phyloP scores from a whole-genome alignment of 2,888 invertebrate genomes.

The Cheilosia vulpina region DNA sequence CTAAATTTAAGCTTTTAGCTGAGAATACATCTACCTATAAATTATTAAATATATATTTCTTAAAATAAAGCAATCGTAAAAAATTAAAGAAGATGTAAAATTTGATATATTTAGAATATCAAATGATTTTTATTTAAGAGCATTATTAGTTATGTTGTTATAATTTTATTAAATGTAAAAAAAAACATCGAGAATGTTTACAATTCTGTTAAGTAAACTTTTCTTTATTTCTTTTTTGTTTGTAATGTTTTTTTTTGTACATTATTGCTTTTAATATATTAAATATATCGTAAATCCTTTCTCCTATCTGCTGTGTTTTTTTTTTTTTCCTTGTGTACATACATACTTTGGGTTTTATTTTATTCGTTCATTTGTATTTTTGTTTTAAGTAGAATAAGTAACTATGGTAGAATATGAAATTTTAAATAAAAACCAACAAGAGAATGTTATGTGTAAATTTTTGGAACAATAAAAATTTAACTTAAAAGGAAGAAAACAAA shows the following conservation, averaged over 20 bases:
- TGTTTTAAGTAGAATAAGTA: conserved; percentile 54
- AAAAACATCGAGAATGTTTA: not conserved
- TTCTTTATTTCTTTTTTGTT: conserved; percentile 1
- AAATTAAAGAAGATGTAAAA: conserved; percentile 37
- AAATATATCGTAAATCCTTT: not conserved
- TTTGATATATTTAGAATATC: conserved; percentile 70
- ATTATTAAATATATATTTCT: conserved; percentile 58
- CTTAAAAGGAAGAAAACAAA: conserved; percentile 35
- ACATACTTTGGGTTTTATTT: conserved; percentile 19
- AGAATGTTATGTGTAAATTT: conserved; percentile 67
- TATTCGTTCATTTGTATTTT: conserved; percentile 12
- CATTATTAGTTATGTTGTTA: conserved; percentile 20
- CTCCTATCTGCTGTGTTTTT: conserved; percentile 31
- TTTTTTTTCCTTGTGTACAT: conserved; percentile 11
- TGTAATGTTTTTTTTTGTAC: not conserved
- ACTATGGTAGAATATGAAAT: conserved; percentile 72
- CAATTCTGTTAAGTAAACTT: not conserved
- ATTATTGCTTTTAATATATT: not conserved
- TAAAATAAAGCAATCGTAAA: conserved; percentile 48
- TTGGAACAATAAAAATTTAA: conserved; percentile 70
- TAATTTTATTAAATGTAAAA: not conserved
- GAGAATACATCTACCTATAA: conserved; percentile 46
- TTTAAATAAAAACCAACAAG: conserved; percentile 22
- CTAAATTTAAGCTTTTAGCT: conserved; percentile 65
- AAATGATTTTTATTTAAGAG: conserved; percentile 57